Conservation (phyloP, 2,888 invertebrate genomes). For the Cremastobaeus sp. region DNA sequence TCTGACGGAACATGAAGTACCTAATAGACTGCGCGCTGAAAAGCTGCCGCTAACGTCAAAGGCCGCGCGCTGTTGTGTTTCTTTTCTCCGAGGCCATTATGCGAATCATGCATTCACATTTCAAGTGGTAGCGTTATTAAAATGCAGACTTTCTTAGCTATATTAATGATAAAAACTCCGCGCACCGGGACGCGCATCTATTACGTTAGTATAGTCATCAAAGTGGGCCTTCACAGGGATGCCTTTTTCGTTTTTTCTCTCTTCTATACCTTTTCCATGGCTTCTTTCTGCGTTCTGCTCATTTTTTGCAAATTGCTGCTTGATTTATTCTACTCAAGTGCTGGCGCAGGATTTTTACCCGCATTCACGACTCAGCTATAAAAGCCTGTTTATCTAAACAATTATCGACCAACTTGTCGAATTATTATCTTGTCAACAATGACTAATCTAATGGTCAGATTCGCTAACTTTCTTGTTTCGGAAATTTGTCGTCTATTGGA, state of each 20-base stretch:
- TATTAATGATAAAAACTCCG: constrained; percentile 51
- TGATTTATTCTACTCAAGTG: constrained; percentile 37
- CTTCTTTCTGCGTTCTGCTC: constrained; percentile 17
- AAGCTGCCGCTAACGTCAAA: constrained; percentile 51
- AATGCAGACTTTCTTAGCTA: constrained; percentile 54
- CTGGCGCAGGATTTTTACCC: constrained; percentile 30
- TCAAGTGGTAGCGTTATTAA: constrained; percentile 56
- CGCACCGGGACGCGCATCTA: constrained; percentile 45
- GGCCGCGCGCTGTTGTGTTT: constrained; percentile 48
- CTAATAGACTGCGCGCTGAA: constrained; percentile 51
- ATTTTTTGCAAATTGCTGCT: constrained; percentile 42
- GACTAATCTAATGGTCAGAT: no score
- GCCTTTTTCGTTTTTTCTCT: constrained; percentile 5
- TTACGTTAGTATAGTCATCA: constrained; percentile 52
- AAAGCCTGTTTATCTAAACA: no score
- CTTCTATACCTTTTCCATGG: neutral
- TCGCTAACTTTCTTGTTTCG: no score
- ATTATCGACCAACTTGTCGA: no score
- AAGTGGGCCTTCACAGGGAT: constrained; percentile 47
- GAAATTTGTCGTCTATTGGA: no score
- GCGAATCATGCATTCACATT: constrained; percentile 56
- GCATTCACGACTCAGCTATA: no score
- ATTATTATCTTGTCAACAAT: no score
- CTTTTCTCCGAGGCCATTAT: constrained; percentile 50
- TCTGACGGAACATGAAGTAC: constrained; percentile 45